These are phyloP conservation scores for Hirudo medicinalis DNA, from an alignment of 1,140 invertebrate genomes.

Conservation along the genomic window DNA sequence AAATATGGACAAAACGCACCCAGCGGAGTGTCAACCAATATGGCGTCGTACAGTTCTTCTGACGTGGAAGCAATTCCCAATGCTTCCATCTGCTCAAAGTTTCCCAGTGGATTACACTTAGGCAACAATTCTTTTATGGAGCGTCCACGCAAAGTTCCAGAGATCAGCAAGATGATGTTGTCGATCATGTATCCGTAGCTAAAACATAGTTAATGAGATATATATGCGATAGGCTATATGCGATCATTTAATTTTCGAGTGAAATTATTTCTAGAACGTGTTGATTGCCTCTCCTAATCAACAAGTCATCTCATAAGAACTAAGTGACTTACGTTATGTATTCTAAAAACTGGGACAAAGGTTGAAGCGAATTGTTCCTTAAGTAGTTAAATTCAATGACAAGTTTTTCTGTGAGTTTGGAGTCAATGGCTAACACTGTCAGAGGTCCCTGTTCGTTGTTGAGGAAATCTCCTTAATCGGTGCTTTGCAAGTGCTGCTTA, in stretches of 20 bases:
- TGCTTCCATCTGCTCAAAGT: constrained; percentile 99
- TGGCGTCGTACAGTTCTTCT: constrained; percentile 96
- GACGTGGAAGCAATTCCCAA: constrained; percentile 97
- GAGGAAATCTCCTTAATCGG: constrained; percentile 95
- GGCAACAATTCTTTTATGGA: constrained; percentile 94
- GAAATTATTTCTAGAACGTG: background rate
- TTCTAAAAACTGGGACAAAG: constrained; percentile 89
- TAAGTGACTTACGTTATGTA: constrained; percentile 66
- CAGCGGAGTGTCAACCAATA: constrained; percentile 93
- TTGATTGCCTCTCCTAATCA: background rate
- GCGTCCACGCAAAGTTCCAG: constrained; percentile 91
- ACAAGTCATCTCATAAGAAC: background rate
- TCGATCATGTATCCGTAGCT: constrained; percentile 99
- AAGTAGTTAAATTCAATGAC: constrained; percentile 97
- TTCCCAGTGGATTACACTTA: constrained; percentile 96
- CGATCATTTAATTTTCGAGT: background rate
- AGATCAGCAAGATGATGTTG: constrained; percentile 96
- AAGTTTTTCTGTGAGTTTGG: constrained; percentile 91
- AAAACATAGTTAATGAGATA: constrained; percentile 21
- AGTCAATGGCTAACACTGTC: constrained; percentile 91
- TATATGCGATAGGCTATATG: background rate
- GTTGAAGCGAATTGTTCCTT: constrained; percentile 91
- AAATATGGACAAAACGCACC: constrained; percentile 44
- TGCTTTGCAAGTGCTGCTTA: constrained; percentile 93
- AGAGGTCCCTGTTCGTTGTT: constrained; percentile 95